Evolutionary conservation across 2,797 vertebrate genomes (phyloP).

Genomic region (Potorous gilbertii): DNA sequence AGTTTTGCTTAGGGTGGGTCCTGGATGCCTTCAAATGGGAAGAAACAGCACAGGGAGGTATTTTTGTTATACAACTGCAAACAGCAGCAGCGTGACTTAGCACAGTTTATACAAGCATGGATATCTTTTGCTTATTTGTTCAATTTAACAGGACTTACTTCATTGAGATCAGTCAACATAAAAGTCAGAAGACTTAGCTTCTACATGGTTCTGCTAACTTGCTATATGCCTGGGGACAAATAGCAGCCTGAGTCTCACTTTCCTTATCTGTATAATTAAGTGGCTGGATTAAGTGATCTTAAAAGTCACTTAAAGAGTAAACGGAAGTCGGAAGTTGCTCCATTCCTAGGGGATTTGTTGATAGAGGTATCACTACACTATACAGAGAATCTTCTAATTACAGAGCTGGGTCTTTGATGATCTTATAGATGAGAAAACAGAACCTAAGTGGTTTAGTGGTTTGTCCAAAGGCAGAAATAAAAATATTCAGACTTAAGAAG

Average conservation of each 20-base stretch:
- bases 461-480: neutral
- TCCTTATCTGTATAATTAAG: neutral
- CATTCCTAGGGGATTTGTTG: neutral
- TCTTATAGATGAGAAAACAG: neutral
- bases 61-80: neutral
- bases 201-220: neutral
- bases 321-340: neutral
- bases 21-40: rapidly evolving
- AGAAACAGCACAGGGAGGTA: neutral
- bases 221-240: neutral
- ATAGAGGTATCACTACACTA: neutral
- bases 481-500: neutral
- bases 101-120: neutral
- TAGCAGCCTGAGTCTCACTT: neutral
- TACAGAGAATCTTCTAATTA: neutral
- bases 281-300: neutral
- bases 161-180: neutral
- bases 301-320: neutral
- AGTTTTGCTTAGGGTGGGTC: neutral
- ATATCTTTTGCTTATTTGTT: neutral
- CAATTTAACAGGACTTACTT: neutral
- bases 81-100: rapidly evolving
- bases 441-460: neutral
- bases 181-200: neutral
- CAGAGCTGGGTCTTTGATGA: neutral